Percentiles rank a stretch among this genome's conserved stretches.
Conservation (phyloP, 2,888 invertebrate species). For the Dugesia japonica region DNA sequence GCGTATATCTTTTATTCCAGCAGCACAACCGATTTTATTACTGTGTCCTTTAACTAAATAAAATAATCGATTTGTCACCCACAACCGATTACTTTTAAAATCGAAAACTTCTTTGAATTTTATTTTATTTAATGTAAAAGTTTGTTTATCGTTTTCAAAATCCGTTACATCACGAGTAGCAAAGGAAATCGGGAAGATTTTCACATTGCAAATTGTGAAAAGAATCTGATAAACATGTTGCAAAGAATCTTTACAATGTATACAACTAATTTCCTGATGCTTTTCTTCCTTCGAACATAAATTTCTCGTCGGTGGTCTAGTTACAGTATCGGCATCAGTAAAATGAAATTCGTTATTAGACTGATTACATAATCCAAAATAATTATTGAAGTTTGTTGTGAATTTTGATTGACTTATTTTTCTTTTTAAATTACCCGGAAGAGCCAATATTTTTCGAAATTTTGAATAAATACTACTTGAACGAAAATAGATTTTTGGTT, state of each 20-base stretch:
- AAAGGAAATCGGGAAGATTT: neutral
- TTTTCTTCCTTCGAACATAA: neutral
- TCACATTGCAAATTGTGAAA: neutral
- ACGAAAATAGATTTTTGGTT: neutral
- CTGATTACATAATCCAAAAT: neutral
- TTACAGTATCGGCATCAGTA: neutral
- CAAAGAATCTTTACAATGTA: neutral
- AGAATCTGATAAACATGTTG: neutral
- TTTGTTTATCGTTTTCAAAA: constrained; percentile 15
- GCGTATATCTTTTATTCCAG: neutral
- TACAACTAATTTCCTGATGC: neutral
- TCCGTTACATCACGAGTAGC: neutral
- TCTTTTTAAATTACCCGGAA: neutral
- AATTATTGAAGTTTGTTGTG: neutral
- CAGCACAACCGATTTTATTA: neutral
- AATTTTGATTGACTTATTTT: neutral
- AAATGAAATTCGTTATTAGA: neutral
- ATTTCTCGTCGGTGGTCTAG: neutral
- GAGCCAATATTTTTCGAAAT: neutral
- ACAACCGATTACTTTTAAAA: neutral
- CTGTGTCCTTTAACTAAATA: neutral
- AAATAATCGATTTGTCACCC: neutral
- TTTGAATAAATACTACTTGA: neutral
- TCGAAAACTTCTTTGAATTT: neutral
- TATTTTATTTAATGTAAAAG: neutral